These are phyloP conservation scores for Corythoichthys haematopterus DNA, from an alignment of 2,113 vertebrate genomes.

Conservation along the genomic window DNA sequence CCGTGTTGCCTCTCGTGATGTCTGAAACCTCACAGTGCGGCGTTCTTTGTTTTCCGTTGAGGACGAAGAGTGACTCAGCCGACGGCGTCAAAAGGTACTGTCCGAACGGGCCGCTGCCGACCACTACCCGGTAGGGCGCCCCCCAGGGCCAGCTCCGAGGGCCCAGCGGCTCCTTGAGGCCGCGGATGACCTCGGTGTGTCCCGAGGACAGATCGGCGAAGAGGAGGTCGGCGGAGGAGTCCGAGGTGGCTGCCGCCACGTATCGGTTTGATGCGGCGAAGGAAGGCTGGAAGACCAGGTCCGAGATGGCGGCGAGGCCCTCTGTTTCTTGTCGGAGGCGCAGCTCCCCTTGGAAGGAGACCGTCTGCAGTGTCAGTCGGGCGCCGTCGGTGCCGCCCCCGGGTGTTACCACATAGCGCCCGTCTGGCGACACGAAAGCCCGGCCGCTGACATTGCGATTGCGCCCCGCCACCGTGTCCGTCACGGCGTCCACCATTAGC, in stretches of 20 bases:
- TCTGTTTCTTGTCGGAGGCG: constrained; percentile 66
- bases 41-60: constrained; percentile 81
- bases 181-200: constrained; percentile 70
- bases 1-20: constrained; percentile 81
- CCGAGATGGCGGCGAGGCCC: constrained; percentile 68
- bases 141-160: constrained; percentile 81
- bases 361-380: constrained; percentile 78
- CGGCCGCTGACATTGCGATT: constrained; percentile 73
- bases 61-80: constrained; percentile 83
- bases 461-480: constrained; percentile 78
- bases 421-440: constrained; percentile 80
- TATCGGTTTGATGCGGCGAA: constrained; percentile 83
- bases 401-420: constrained; percentile 80
- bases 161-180: constrained; percentile 78
- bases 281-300: constrained; percentile 87
- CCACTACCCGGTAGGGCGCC: constrained; percentile 77
- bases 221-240: constrained; percentile 77
- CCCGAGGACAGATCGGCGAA: constrained; percentile 84
- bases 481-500: constrained; percentile 87
- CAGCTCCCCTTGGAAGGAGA: constrained; percentile 80
- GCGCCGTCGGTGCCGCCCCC: constrained; percentile 46
- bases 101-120: constrained; percentile 88
- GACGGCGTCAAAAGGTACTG: constrained; percentile 87
- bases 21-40: constrained; percentile 90
- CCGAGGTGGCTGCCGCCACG: constrained; percentile 76